Evolutionary conservation across 2,888 invertebrate species (phyloP).

Genomic region (Stenotaenia linearis): DNA sequence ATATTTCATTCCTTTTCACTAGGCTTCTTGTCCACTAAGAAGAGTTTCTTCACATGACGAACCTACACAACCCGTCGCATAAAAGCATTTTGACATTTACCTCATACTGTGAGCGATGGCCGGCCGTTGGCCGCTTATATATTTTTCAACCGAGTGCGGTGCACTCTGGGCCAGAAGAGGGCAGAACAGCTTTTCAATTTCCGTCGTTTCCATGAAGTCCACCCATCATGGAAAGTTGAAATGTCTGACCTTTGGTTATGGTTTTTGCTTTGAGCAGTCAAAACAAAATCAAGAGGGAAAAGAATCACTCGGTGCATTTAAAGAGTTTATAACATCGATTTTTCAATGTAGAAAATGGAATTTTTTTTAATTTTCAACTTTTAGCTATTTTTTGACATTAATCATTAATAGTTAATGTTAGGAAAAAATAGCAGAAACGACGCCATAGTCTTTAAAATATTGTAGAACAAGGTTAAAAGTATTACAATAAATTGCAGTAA

Average conservation of each 20-base stretch:
- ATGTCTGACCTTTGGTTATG: not conserved
- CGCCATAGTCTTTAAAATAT: no score
- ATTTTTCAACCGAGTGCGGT: not conserved
- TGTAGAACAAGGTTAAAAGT: no score
- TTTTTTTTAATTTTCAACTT: no score
- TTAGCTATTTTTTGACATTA: no score
- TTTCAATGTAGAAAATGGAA: no score
- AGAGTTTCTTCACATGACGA: slow-evolving; percentile 6
- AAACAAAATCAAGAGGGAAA: not conserved
- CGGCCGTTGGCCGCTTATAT: slow-evolving; percentile 9
- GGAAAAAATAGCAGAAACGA: no score
- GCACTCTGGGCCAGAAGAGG: slow-evolving; percentile 3
- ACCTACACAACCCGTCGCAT: not conserved
- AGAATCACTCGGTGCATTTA: not conserved
- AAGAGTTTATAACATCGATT: not conserved
- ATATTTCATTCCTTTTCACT: slow-evolving; percentile 6
- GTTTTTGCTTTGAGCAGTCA: not conserved
- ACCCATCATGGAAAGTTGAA: not conserved
- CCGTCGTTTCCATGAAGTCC: slow-evolving; percentile 11
- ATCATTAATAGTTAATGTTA: no score
- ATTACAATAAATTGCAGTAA: no score
- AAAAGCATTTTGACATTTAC: slow-evolving; percentile 19
- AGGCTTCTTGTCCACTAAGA: not conserved
- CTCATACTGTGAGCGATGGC: slow-evolving; percentile 13
- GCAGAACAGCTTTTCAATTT: slow-evolving; percentile 11